phyloP scores from a whole-genome alignment of 2,113 vertebrate genomes.

The Ancistrus triradiatus region DNA sequence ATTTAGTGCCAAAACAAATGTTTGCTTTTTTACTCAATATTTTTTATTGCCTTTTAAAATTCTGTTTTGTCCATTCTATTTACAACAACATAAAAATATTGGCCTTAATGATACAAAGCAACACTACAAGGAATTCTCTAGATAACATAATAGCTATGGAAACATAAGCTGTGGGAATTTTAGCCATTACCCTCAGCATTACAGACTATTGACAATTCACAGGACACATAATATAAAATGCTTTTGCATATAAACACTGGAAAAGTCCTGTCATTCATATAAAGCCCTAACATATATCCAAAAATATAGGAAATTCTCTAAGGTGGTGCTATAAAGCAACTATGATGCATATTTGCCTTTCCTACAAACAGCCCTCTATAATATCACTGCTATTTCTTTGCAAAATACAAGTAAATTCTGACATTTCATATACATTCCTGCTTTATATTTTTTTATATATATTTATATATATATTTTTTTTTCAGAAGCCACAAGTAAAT shows the following conservation, averaged over 20 bases:
- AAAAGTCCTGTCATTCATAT: conserved; percentile 85
- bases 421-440: conserved; percentile 96
- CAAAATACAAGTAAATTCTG: conserved; percentile 91
- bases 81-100: conserved; percentile 88
- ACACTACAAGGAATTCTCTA: conserved; percentile 75
- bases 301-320: conserved; percentile 91
- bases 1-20: conserved; percentile 82
- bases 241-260: conserved; percentile 95
- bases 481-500: conserved; percentile 91
- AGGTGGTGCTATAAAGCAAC: conserved; percentile 70
- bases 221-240: conserved; percentile 85
- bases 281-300: conserved; percentile 91
- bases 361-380: conserved; percentile 90
- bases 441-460: conserved; percentile 87
- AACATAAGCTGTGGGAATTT: conserved; percentile 69
- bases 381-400: conserved; percentile 91
- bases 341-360: conserved; percentile 85
- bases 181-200: conserved; percentile 71
- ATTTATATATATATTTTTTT: conserved; percentile 79
- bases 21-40: conserved; percentile 49
- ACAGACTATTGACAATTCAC: conserved; percentile 83
- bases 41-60: conserved; percentile 86
- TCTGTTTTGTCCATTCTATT: conserved; percentile 75
- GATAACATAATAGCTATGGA: conserved; percentile 74
- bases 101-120: conserved; percentile 85